Conservation (phyloP, 2,113 vertebrate genomes). For the Cyanistes caeruleus region DNA sequence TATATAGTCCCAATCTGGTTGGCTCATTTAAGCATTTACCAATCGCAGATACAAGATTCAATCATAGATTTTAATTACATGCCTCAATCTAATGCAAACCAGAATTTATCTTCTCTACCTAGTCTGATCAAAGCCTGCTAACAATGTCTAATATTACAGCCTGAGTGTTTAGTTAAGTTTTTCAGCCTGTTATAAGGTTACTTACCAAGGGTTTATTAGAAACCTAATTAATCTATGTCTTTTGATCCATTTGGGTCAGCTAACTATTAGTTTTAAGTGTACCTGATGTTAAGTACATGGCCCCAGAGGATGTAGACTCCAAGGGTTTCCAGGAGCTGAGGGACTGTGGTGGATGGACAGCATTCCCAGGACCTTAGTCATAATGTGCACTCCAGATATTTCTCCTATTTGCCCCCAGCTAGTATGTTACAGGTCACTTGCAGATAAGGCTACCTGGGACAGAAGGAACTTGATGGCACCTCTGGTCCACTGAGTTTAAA, state of each 20-base stretch:
- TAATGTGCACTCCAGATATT: not conserved
- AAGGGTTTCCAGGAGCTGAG: not conserved
- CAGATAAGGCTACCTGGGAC: not conserved
- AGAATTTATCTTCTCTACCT: constrained; percentile 11
- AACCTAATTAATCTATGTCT: not conserved
- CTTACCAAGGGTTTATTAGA: constrained; percentile 35
- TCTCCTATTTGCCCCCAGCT: not conserved
- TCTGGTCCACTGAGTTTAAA: not conserved
- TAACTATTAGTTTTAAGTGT: constrained; percentile 18
- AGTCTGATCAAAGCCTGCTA: constrained; percentile 43
- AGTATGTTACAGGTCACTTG: not conserved
- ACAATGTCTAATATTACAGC: constrained; percentile 1
- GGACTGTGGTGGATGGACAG: not conserved
- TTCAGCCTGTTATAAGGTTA: constrained; percentile 33
- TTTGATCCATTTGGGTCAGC: constrained; percentile 49
- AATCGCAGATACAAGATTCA: constrained; percentile 25
- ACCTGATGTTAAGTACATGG: constrained; percentile 23
- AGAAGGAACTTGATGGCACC: not conserved
- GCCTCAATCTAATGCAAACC: not conserved
- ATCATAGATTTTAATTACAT: constrained; percentile 43
- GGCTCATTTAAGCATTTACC: constrained; percentile 21
- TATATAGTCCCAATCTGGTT: not conserved
- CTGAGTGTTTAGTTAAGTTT: not conserved
- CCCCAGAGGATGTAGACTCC: constrained; percentile 17
- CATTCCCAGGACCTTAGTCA: constrained; percentile 48